Base-by-base conservation (phyloP, 2,797 vertebrate species). In the Megalops cyprinoides region DNA sequence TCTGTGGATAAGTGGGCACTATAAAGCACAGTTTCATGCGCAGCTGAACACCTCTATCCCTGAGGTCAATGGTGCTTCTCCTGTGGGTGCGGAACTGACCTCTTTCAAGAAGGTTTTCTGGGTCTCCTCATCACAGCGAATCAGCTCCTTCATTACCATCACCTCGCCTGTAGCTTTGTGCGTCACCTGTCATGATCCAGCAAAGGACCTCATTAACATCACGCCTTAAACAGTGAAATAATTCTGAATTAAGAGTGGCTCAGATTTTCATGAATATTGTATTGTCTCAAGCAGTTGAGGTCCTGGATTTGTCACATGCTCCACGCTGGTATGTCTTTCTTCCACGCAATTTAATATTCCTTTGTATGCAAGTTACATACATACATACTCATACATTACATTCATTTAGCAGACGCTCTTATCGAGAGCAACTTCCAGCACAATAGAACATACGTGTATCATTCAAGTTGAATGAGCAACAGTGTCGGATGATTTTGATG, bases 131-230 rank as follows among this genome's bases (percentile, higher is more conserved):
- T 98, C 97, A 83, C 96, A 98, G 18, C 97, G 97, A 85, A 98
- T 96, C 86, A 98, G 90, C 89, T 98, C 96, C 88, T 98, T 98
- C 97, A 98, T 98, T 88, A 98, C 97, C 97, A 98, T 98, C 92
- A 98, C 97, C 88, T 97, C 97, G 81, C 97, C 97, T 0, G 97
- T 98, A 84, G 96, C 97, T 94, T 97, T 97, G 88, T 97, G 97
- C 60, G 96, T 98, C 87, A 98, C 95, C 97, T 98, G 90, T 42
- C 69, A 37, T 46, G 1, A 39, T 7, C 46, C 15, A 14, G 34
- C 18, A 31, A 42, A 31, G 8, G 14, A 31, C 3, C 18, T 73
- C n/a, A 25, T 79, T 55, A 51, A 20, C 20, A 39, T 75, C 46
- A 28, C 67, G 15, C 44, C 37, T 3, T n/a, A 39, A 14, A 42